Percentiles rank a stretch among this genome's conserved stretches.
phyloP scores from a whole-genome alignment of 2,797 vertebrate genomes.

The Knipowitschia caucasica region DNA sequence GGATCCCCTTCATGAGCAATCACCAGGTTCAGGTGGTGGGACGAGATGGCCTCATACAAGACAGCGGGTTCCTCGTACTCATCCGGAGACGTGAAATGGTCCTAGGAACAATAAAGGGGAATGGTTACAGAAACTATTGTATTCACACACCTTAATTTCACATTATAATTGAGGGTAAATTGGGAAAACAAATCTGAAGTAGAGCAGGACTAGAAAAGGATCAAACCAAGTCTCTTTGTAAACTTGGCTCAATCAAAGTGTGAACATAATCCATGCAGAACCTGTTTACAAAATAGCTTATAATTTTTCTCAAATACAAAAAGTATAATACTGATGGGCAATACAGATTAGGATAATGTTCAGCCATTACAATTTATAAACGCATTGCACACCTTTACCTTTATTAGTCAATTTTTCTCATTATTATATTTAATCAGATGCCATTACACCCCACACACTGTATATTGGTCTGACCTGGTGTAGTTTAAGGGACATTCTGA shows the following conservation, averaged over 20 bases:
- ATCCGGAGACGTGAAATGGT: constrained; percentile 98
- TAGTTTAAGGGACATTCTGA: constrained; percentile 97
- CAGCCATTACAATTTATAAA: too few relatives aligned
- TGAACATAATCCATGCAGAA: too few relatives aligned
- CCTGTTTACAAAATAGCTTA: not conserved
- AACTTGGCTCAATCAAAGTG: too few relatives aligned
- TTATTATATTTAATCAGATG: not conserved
- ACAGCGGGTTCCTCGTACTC: constrained; percentile 95
- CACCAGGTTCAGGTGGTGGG: constrained; percentile 91
- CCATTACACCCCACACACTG: not conserved
- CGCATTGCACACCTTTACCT: too few relatives aligned
- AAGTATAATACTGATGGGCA: too few relatives aligned
- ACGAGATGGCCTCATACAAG: constrained; percentile 93
- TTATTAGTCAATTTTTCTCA: too few relatives aligned
- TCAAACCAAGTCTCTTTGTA: not conserved
- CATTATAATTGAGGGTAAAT: not conserved
- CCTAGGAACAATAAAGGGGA: constrained; percentile 64
- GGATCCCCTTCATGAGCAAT: constrained; percentile 97
- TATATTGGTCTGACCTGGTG: constrained; percentile 83
- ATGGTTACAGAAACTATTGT: not conserved
- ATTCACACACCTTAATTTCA: too few relatives aligned
- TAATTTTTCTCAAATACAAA: not conserved
- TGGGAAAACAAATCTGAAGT: not conserved
- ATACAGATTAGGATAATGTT: too few relatives aligned
- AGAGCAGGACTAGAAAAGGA: not conserved